Conservation (phyloP, 1,140 invertebrate species). For the Megalopta genalis region DNA sequence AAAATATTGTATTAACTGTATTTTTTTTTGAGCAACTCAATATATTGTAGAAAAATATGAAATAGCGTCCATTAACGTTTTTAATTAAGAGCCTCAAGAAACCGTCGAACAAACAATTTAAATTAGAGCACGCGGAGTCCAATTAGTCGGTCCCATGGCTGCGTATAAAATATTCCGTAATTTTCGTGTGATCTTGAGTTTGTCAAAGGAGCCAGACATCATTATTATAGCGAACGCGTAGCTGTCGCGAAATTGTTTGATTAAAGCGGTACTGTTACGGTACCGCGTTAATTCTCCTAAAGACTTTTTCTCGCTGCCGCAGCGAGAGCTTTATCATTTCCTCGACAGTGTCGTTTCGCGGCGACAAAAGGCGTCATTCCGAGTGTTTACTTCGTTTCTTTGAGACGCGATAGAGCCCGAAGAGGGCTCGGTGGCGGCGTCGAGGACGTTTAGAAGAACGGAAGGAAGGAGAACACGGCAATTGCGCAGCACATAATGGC, state of each 20-base stretch:
- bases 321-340: conserved; percentile 13
- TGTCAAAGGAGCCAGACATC: neutral
- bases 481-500: conserved; percentile 52
- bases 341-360: conserved; percentile 1
- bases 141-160: neutral
- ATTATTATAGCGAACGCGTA: neutral
- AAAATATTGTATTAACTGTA: too few relatives aligned
- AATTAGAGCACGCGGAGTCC: neutral
- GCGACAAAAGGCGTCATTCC: conserved; percentile 30
- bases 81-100: too few relatives aligned
- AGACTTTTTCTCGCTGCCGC: conserved; percentile 33
- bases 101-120: too few relatives aligned
- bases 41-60: too few relatives aligned
- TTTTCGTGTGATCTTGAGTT: neutral
- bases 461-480: conserved; percentile 34
- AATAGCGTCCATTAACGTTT: too few relatives aligned
- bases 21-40: too few relatives aligned
- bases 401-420: conserved; percentile 23
- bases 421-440: conserved; percentile 15
- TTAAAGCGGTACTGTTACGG: conserved; percentile 47
- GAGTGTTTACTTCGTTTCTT: conserved; percentile 46
- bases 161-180: neutral
- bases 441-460: conserved; percentile 8
- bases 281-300: conserved; percentile 58
- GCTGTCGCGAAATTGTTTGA: conserved; percentile 34